Percentiles rank a stretch among this genome's conserved stretches.
These are phyloP conservation scores for Anguilla obscura DNA, from an alignment of 2,797 vertebrate genomes.

Conservation along the genomic window DNA sequence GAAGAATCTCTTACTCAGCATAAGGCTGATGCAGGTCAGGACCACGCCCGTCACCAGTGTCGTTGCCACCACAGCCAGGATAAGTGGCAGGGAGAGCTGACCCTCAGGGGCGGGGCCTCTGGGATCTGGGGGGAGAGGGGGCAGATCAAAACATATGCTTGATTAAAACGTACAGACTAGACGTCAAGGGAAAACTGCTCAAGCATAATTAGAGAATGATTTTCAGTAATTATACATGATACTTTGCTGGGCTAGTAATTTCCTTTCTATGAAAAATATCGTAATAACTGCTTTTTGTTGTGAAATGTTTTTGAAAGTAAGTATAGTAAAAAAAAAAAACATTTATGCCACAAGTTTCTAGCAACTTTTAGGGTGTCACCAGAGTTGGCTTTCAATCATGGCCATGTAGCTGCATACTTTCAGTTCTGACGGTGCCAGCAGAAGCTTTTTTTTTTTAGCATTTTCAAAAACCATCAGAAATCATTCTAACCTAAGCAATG, in stretches of 20 bases:
- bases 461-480: no score
- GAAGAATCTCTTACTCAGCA: constrained; percentile 82
- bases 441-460: no score
- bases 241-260: no score
- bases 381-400: neutral
- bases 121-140: constrained; percentile 45
- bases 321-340: neutral
- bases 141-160: neutral
- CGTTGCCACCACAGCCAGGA: constrained; percentile 79
- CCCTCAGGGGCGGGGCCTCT: constrained; percentile 60
- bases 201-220: neutral
- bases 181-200: neutral
- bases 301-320: neutral
- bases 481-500: neutral
- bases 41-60: constrained; percentile 75
- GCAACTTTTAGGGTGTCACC: neutral
- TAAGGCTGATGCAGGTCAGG: constrained; percentile 80
- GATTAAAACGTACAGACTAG: neutral
- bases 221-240: neutral
- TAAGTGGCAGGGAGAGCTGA: constrained; percentile 75
- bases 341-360: neutral
- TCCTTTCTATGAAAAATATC: no score
- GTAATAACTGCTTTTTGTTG: neutral
- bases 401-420: no score
- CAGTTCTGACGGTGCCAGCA: no score